These are phyloP conservation scores for Macrotrachela quadricornifera DNA, from an alignment of 1,140 invertebrate species.

Conservation along the genomic window DNA sequence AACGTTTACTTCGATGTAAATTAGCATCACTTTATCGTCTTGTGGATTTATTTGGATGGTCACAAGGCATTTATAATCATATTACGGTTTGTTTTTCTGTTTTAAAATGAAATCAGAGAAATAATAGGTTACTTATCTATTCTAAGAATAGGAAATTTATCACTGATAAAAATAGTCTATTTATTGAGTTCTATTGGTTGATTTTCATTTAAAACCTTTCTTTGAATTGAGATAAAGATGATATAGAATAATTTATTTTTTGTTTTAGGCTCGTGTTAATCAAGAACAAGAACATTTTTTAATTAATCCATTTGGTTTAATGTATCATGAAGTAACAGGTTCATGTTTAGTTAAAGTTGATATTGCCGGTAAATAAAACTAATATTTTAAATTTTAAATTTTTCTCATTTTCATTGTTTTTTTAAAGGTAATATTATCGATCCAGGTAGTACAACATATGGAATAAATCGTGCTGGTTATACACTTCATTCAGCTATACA, in stretches of 20 bases:
- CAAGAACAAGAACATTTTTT: constrained; percentile 87
- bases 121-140: too few species aligned
- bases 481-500: constrained; percentile 86
- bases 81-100: constrained; percentile 39
- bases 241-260: too few species aligned
- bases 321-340: constrained; percentile 93
- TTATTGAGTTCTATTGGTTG: too few species aligned
- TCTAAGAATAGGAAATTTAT: too few species aligned
- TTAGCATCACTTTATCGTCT: constrained; percentile 82
- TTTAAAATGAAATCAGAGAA: too few species aligned
- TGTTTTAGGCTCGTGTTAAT: constrained; percentile 46
- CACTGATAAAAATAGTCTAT: too few species aligned
- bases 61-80: constrained; percentile 56
- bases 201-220: too few species aligned
- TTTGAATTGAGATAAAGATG: too few species aligned
- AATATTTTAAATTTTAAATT: too few species aligned
- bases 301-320: constrained; percentile 80
- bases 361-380: constrained; percentile 34
- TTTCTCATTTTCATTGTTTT: too few species aligned
- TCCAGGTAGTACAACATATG: constrained; percentile 70
- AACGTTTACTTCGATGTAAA: constrained; percentile 83
- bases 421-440: constrained; percentile 39
- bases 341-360: constrained; percentile 82
- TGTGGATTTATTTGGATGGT: constrained; percentile 86
- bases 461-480: constrained; percentile 50